Evolutionary conservation across 2,797 vertebrate species (phyloP).

Genomic region (Sus cebifrons): DNA sequence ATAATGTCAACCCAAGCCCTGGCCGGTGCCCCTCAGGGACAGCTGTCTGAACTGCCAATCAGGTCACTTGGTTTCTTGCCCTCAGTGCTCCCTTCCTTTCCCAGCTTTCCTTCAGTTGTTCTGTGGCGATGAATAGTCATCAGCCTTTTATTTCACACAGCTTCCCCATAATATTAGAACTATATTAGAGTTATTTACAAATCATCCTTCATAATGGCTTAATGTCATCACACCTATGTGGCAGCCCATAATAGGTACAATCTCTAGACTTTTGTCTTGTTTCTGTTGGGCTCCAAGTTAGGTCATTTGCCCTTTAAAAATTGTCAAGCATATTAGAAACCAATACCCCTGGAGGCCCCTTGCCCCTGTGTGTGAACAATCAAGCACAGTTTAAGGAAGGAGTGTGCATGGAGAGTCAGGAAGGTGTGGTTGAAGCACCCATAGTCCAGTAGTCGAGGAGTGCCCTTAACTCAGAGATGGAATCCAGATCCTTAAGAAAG

Average conservation of each 20-base stretch:
- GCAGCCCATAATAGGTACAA: neutral
- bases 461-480: neutral
- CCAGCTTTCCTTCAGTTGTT: conserved; percentile 14
- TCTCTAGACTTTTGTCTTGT: neutral
- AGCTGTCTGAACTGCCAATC: conserved; percentile 66
- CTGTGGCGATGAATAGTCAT: neutral
- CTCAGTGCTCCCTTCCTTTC: neutral
- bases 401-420: neutral
- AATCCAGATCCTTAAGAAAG: neutral
- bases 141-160: conserved; percentile 17
- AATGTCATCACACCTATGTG: neutral
- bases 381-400: too few species aligned
- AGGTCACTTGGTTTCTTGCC: conserved; percentile 2
- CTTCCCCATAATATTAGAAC: neutral
- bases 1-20: neutral
- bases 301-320: neutral
- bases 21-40: neutral
- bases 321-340: neutral
- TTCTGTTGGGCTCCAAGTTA: neutral
- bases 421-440: neutral
- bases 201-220: neutral
- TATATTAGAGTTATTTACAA: neutral
- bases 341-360: neutral
- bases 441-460: neutral
- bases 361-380: neutral